Percentiles rank a stretch among this genome's conserved stretches.
Conservation (phyloP, 2,113 vertebrate genomes). For the Anarrhichthys ocellatus region DNA sequence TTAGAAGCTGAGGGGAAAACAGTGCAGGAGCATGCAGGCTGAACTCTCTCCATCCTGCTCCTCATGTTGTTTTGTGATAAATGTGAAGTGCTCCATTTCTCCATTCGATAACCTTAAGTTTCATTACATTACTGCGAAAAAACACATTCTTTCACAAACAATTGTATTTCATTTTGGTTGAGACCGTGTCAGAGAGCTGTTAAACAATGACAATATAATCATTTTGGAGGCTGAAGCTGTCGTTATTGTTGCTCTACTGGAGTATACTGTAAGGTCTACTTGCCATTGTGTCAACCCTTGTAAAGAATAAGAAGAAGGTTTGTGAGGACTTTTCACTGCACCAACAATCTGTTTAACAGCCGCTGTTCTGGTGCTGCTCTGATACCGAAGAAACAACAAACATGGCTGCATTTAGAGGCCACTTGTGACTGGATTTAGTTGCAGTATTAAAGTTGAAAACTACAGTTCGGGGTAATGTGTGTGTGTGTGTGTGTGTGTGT, state of each 20-base stretch:
- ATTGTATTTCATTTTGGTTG: neutral
- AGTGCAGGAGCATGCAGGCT: neutral
- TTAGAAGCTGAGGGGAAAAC: slow-evolving; percentile 25
- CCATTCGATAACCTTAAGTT: neutral
- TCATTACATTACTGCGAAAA: neutral
- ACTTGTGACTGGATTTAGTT: neutral
- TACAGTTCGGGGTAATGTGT: neutral
- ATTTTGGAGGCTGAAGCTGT: neutral
- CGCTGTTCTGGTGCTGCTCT: neutral
- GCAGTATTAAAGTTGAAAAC: slow-evolving; percentile 14
- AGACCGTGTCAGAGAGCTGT: neutral
- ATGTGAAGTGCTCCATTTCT: neutral
- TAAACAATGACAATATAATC: neutral
- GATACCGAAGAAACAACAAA: neutral
- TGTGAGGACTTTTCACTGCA: neutral
- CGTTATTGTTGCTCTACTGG: neutral
- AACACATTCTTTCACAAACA: neutral
- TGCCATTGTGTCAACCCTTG: neutral
- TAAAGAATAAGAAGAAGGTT: neutral
- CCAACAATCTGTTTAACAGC: neutral
- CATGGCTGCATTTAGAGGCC: neutral
- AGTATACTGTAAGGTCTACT: neutral
- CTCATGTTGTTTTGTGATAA: neutral
- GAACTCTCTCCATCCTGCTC: neutral
- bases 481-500: slow-evolving; percentile 12